Percentiles rank a stretch among this genome's conserved stretches.
Conservation (phyloP, 1,140 invertebrate genomes). For the Habropoda laboriosa region DNA sequence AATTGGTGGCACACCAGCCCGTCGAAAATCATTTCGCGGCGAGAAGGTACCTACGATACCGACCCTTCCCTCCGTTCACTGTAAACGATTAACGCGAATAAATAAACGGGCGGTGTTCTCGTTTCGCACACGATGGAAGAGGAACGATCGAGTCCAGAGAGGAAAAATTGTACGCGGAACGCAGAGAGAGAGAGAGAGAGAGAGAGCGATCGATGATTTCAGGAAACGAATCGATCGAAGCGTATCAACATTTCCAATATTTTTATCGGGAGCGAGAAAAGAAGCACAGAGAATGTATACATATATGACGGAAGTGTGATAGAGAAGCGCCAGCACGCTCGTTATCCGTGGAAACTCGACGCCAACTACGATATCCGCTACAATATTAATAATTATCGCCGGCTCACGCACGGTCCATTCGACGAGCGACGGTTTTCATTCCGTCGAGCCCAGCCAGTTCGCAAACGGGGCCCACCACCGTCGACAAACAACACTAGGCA, state of each 20-base stretch:
- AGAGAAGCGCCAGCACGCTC: neutral
- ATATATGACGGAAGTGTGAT: neutral
- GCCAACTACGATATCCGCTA: slow-evolving; percentile 17
- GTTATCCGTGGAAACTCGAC: slow-evolving; percentile 17
- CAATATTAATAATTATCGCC: slow-evolving; percentile 59
- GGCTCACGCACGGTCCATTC: neutral
- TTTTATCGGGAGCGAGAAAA: neutral
- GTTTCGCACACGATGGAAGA: no score
- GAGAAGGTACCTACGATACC: slow-evolving; percentile 54
- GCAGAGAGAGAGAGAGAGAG: no score
- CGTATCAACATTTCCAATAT: neutral
- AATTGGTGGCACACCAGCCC: slow-evolving; percentile 36
- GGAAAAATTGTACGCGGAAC: slow-evolving; percentile 29
- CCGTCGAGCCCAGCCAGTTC: slow-evolving; percentile 25
- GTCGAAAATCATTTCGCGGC: slow-evolving; percentile 57
- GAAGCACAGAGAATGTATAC: neutral
- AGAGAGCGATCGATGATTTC: slow-evolving; percentile 38
- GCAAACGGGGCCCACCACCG: slow-evolving; percentile 28
- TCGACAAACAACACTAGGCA: slow-evolving; percentile 36
- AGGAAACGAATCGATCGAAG: neutral
- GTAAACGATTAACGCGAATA: slow-evolving; percentile 49
- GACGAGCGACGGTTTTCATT: slow-evolving; percentile 15
- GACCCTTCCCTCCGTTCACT: no score
- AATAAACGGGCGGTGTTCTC: slow-evolving; percentile 21
- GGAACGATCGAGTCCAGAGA: neutral